Base-by-base conservation (phyloP, 2,888 invertebrate genomes). In the Melieria omissa region DNA sequence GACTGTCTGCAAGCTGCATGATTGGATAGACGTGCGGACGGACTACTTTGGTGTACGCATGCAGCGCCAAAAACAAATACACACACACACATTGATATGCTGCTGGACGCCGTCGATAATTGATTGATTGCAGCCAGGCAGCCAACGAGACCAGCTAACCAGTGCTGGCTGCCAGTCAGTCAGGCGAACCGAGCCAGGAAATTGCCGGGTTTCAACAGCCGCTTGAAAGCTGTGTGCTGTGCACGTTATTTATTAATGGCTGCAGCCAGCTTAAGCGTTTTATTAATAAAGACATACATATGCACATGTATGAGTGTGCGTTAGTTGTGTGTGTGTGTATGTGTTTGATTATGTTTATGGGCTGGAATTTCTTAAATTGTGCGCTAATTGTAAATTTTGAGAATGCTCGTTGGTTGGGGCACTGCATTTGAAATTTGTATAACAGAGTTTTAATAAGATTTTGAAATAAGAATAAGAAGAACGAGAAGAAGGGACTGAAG, bases 81-180 rank as follows among this genome's bases (percentile, higher is more conserved):
- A 29, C 29, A 29, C 29, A 29, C 29, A 29, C 29, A 29, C 3
- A 29, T 3, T 29, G 29, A 29, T 29, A 29, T 29, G 29, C 2
- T 29, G 29, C 67, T 67, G 67, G 67, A 67, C 67, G 67, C 67
- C 67, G 52, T 67, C 67, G 67, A 67, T 67, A 67, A 67, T 67
- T 67, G 67, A 67, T 67, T 67, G 67, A 67, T 67, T 67, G 67
- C 67, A 67, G 60, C 60, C 60, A 67, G 49, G 49, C 60, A 67
- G 60, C 49, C 67, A 67, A 60, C 61, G 29, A 29, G 29, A 29
- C 29, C 29, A 29, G 29, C 29, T 29, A 61, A 52, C 52, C 52
- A 44, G 29, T 2, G 29, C 29, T 29, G 29, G 29, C 29, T 29
- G 42, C 47, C 47, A 49, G 49, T 29, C 58, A 65, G 45, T 45